Percentiles rank a stretch among this genome's conserved stretches.
Conservation (phyloP, 2,797 vertebrate genomes). For the Rhinella marina region DNA sequence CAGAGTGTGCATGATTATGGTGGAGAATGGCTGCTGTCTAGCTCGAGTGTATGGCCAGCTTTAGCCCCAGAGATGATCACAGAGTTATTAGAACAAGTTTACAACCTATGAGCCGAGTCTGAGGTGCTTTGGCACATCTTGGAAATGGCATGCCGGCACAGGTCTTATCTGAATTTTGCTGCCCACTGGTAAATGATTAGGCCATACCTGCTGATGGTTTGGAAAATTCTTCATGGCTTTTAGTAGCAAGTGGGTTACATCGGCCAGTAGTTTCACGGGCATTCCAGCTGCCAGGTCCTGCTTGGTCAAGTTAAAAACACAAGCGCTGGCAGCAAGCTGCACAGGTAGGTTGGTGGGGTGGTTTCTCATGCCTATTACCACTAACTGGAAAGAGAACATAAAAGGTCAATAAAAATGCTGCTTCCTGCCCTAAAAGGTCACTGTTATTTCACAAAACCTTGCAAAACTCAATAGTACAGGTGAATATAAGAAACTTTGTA, state of each 20-base stretch:
- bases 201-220: conserved; percentile 93
- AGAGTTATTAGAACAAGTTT: too few relatives aligned
- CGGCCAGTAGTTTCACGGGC: conserved; percentile 91
- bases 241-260: conserved; percentile 91
- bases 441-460: too few relatives aligned
- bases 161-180: too few relatives aligned
- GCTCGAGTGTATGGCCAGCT: too few relatives aligned
- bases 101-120: background rate
- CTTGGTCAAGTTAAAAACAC: conserved; percentile 98
- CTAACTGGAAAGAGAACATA: conserved; percentile 79
- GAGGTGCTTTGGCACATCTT: background rate
- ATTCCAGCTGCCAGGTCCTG: conserved; percentile 94
- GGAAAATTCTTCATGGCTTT: conserved; percentile 98
- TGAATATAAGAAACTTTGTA: too few relatives aligned
- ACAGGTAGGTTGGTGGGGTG: conserved; percentile 94
- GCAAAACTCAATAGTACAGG: too few relatives aligned
- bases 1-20: too few relatives aligned
- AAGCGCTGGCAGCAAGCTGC: conserved; percentile 95
- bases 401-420: fast-evolving
- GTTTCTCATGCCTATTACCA: conserved; percentile 96
- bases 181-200: background rate
- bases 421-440: background rate
- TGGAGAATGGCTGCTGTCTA: too few relatives aligned
- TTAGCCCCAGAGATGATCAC: too few relatives aligned
- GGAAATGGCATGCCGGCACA: background rate